Conservation (phyloP, 2,113 vertebrate species). For the Galemys pyrenaicus region DNA sequence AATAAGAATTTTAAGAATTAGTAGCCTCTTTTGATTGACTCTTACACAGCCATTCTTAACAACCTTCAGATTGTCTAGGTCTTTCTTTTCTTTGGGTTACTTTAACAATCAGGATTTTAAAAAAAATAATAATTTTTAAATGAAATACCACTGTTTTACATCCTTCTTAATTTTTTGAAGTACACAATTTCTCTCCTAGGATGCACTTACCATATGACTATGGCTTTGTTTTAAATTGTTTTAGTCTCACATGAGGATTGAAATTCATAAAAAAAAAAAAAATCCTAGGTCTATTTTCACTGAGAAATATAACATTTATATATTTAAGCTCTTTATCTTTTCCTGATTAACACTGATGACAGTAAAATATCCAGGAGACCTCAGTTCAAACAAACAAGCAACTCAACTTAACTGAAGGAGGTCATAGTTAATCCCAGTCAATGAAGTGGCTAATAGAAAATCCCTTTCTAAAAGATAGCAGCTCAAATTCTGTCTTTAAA, state of each 20-base stretch:
- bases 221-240: background rate
- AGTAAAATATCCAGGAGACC: background rate
- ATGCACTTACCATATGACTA: background rate
- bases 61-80: no score
- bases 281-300: background rate
- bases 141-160: no score
- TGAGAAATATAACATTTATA: background rate
- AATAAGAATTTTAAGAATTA: background rate
- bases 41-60: no score
- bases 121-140: no score
- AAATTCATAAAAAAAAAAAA: background rate
- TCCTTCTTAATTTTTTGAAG: no score
- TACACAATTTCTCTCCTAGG: no score
- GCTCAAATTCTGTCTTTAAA: slow-evolving; percentile 21
- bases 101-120: no score
- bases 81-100: no score
- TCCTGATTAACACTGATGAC: background rate
- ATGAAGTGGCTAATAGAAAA: background rate
- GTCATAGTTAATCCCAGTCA: background rate
- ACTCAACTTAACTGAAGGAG: background rate
- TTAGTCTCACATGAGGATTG: background rate
- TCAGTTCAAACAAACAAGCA: background rate
- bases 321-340: background rate
- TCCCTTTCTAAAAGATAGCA: background rate
- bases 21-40: background rate